These are phyloP conservation scores for Apodemus agrarius DNA, from an alignment of 2,797 vertebrate species.

Conservation along the genomic window DNA sequence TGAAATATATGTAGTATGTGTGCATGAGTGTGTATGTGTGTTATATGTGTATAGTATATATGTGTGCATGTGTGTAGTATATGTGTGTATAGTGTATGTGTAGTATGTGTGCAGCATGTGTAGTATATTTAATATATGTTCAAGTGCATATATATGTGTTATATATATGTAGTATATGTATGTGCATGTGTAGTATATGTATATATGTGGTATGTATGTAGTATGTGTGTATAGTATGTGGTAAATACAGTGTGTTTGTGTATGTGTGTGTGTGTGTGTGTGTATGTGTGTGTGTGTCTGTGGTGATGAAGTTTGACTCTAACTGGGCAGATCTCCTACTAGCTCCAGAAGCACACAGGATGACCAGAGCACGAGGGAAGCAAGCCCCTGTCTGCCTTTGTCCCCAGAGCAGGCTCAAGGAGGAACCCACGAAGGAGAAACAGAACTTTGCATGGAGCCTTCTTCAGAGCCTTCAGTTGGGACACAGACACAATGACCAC, in stretches of 20 bases:
- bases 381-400: neutral
- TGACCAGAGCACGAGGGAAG: neutral
- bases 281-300: accelerated
- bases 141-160: no score
- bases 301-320: neutral
- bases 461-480: neutral
- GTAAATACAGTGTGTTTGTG: accelerated
- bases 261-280: accelerated
- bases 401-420: neutral
- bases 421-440: neutral
- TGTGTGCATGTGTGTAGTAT: neutral
- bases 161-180: neutral
- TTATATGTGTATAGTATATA: no score
- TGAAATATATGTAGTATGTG: accelerated
- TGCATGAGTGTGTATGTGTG: neutral
- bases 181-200: no score
- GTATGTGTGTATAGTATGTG: neutral
- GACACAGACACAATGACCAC: no score
- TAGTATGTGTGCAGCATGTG: no score
- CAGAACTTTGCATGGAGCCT: neutral
- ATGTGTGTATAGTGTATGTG: no score
- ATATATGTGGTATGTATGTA: accelerated
- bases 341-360: neutral
- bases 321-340: neutral
- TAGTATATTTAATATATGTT: neutral